Conservation (phyloP, 1,140 invertebrate genomes). For the Habropoda laboriosa region DNA sequence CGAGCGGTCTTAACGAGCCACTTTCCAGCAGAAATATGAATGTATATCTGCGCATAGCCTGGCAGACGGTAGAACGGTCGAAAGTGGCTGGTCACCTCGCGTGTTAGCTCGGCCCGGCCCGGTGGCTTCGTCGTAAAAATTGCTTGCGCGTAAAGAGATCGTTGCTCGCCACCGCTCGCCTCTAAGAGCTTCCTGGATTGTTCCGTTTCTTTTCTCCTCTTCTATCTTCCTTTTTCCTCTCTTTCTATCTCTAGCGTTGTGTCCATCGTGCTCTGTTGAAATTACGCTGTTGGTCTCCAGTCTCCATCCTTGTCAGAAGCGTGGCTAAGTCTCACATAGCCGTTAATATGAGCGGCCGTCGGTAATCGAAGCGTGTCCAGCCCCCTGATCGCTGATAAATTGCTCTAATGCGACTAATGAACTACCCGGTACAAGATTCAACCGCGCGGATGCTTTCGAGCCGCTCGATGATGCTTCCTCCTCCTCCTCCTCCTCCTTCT, state of each 20-base stretch:
- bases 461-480: not conserved
- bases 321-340: conserved; percentile 1
- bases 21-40: conserved; percentile 50
- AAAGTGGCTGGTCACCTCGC: conserved; percentile 73
- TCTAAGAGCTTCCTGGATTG: conserved; percentile 78
- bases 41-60: conserved; percentile 3
- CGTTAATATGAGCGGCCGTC: conserved; percentile 40
- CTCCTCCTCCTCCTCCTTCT: too few species aligned
- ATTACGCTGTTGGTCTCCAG: not conserved
- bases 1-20: conserved; percentile 48
- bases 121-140: conserved; percentile 80
- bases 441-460: not conserved
- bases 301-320: conserved; percentile 20
- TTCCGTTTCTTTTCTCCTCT: conserved; percentile 40
- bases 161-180: conserved; percentile 74
- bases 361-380: conserved; percentile 63
- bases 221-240: not conserved
- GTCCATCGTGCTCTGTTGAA: not conserved
- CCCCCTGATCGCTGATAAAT: conserved; percentile 52
- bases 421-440: conserved; percentile 36
- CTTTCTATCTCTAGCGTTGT: not conserved
- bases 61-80: conserved; percentile 39
- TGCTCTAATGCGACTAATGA: conserved; percentile 55
- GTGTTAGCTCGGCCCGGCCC: conserved; percentile 77
- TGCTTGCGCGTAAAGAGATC: conserved; percentile 81